Evolutionary conservation across 2,113 vertebrate genomes (phyloP).

Genomic region (Meles meles): DNA sequence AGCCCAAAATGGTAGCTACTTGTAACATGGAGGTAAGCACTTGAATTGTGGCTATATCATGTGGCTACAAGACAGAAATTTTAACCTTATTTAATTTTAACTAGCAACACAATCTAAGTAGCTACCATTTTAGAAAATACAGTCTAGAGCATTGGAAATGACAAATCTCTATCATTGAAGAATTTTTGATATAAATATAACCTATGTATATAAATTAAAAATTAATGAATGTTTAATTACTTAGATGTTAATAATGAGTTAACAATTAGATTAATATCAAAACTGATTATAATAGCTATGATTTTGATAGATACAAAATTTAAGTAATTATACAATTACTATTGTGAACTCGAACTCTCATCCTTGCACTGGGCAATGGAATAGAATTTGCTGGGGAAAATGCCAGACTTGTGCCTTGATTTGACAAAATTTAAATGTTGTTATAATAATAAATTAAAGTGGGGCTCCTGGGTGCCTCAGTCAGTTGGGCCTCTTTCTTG

Average conservation of each 20-base stretch:
- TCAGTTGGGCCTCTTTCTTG: neutral
- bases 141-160: neutral
- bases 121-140: neutral
- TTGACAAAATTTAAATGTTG: neutral
- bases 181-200: neutral
- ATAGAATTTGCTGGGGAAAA: neutral
- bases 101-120: neutral
- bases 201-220: neutral
- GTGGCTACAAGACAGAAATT: neutral
- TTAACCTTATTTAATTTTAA: neutral
- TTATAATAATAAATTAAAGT: neutral
- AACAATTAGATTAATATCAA: neutral
- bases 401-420: rapidly evolving
- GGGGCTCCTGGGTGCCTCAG: neutral
- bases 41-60: neutral
- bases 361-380: neutral
- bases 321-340: neutral
- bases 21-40: neutral
- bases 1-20: no score
- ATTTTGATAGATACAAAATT: neutral
- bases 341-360: neutral
- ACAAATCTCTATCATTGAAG: neutral
- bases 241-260: neutral
- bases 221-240: neutral
- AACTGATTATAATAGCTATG: neutral